Conservation (phyloP, 2,888 invertebrate species). For the Amiota communis region DNA sequence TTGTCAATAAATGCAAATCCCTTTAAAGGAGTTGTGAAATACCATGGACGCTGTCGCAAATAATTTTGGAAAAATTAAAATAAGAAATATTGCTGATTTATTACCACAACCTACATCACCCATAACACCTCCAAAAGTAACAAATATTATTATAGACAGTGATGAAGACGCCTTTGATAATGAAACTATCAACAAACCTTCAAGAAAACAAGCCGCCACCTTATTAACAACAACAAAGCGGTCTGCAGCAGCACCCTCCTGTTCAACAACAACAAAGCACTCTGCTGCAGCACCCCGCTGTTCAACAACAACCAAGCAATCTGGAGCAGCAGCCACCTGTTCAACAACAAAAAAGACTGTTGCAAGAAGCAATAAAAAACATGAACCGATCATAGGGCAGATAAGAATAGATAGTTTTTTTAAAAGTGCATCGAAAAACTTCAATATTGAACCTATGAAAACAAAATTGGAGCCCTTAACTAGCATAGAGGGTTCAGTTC, state of each 20-base stretch:
- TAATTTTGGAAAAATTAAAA: conserved; percentile 12
- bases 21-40: not conserved
- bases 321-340: not conserved
- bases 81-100: conserved; percentile 4
- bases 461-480: conserved; percentile 11
- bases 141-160: conserved; percentile 48
- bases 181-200: not conserved
- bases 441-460: conserved; percentile 40
- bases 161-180: conserved; percentile 27
- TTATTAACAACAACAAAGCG: not conserved
- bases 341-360: not conserved
- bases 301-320: not conserved
- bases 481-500: too few species aligned
- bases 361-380: conserved; percentile 47
- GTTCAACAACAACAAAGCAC: not conserved
- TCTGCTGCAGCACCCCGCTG: not conserved
- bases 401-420: conserved; percentile 61
- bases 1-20: too few species aligned
- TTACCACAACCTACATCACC: not conserved
- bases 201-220: not conserved
- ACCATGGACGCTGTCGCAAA: not conserved
- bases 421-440: conserved; percentile 56
- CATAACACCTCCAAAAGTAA: not conserved
- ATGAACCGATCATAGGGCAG: conserved; percentile 56
- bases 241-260: not conserved